phyloP scores from a whole-genome alignment of 2,113 vertebrate genomes.

The Pogonocichla stellata region DNA sequence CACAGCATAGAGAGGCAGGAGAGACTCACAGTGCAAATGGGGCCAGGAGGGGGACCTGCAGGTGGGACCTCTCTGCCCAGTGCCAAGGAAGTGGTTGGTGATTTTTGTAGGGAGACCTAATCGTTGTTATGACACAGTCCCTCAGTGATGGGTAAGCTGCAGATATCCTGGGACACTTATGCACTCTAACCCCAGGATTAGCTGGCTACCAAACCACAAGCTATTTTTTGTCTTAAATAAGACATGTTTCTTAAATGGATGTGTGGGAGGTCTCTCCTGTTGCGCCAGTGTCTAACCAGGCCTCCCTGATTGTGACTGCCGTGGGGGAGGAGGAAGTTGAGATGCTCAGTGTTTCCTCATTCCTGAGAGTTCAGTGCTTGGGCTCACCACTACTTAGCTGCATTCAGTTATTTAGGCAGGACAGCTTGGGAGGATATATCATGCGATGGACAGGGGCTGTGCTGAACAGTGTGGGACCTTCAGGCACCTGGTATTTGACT shows the following conservation, averaged over 20 bases:
- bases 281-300: not conserved
- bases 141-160: not conserved
- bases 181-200: not conserved
- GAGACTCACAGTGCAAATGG: fast-evolving
- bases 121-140: not conserved
- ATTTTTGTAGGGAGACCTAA: not conserved
- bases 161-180: not conserved
- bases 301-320: not conserved
- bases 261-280: not conserved
- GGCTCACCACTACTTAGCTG: constrained; percentile 1
- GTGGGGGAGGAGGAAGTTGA: not conserved
- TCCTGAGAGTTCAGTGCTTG: not conserved
- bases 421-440: not conserved
- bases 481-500: not conserved
- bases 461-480: not conserved
- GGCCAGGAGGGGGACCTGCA: fast-evolving
- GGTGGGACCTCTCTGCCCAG: not conserved
- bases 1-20: not conserved
- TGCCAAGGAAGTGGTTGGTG: not conserved
- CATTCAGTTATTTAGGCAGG: constrained; percentile 42
- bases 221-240: not conserved
- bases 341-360: constrained; percentile 33
- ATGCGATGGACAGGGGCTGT: not conserved
- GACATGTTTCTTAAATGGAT: not conserved
- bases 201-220: not conserved